phyloP scores from a whole-genome alignment of 2,113 vertebrate species.

The Cygnus buccinator region DNA sequence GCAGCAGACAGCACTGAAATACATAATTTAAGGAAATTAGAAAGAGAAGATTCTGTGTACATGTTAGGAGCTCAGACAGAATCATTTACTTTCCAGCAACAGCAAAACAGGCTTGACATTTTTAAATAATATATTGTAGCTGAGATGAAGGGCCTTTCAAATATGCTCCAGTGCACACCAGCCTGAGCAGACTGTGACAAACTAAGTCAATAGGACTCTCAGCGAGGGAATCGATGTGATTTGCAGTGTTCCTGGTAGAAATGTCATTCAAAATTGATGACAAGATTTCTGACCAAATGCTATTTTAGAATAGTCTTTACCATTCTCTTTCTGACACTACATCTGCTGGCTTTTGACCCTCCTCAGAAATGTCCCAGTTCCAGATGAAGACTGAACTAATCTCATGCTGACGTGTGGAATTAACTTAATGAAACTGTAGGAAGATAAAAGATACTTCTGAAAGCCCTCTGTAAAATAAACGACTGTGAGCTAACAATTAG shows the following conservation, averaged over 20 bases:
- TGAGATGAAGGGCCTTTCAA: conserved; percentile 73
- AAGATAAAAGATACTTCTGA: conserved; percentile 14
- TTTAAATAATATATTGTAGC: conserved; percentile 79
- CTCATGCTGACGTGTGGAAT: neutral
- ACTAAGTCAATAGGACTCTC: conserved; percentile 65
- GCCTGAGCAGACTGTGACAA: conserved; percentile 39
- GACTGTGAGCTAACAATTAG: conserved; percentile 48
- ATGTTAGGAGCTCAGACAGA: conserved; percentile 42
- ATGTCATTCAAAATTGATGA: conserved; percentile 74
- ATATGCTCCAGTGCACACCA: conserved; percentile 28
- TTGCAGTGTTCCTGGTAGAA: conserved; percentile 59
- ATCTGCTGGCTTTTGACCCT: conserved; percentile 4
- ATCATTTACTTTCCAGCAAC: conserved; percentile 68
- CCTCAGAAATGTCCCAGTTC: neutral
- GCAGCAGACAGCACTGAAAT: neutral
- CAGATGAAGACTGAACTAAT: conserved; percentile 26
- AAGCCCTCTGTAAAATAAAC: conserved; percentile 25
- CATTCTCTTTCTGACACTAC: conserved; percentile 17
- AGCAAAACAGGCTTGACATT: conserved; percentile 74
- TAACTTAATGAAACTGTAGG: neutral
- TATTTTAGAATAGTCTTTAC: conserved; percentile 55
- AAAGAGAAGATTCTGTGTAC: conserved; percentile 28
- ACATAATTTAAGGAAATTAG: conserved; percentile 63
- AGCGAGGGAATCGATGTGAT: conserved; percentile 61
- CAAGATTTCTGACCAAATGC: conserved; percentile 54